Evolutionary conservation across 2,888 invertebrate species (phyloP), one percentile per base, ranked within the genome.

Genomic region (Xestobium rufovillosum): DNA sequence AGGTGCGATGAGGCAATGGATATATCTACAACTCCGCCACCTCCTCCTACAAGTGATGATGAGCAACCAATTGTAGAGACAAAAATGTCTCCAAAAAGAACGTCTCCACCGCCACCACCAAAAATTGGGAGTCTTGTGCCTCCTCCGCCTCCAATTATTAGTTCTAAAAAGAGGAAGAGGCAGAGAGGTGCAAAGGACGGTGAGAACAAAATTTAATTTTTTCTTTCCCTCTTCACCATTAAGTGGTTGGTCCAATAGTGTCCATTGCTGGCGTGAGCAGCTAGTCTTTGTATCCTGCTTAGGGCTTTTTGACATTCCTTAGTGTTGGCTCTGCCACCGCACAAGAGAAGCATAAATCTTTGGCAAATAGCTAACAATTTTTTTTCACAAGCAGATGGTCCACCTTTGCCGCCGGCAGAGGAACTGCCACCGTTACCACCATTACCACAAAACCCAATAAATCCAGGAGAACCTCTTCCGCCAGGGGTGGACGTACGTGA

Each of bases 1-100:
- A 62, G 66, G 16, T 69, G 67, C 31, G 69, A 72, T 29, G 73
- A 73, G 48, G 73, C 72, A 14, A 75, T 75, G 75, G 75, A 75
- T 51, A 69, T 75, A 42, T 73, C 71, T 41, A 73, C 72, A 3
- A 75, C 74, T 2, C 74, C 74, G 8, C 75, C 75, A 8, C 71
- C 71, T 25, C 39, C 27, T 6, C n/a, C 25, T 9, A 37, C 45
- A 14, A 28, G 30, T 4, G 3, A 32, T 1, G 27, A 27, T 12
- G 23, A 39, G 3, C 50, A 49, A 14, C 31, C 31, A 3, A 35
- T 65, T 12, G 67, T 66, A 9, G 66, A 68, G 10, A 65, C 66
- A 14, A 66, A 65, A 31, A 36, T 34, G 33, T 27, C 41, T 25
- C 42, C 43, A 38, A 15, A 30, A 15, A 39, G 38, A 29, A 35